phyloP scores from a whole-genome alignment of 1,140 invertebrate genomes.

The Drosophila miranda region DNA sequence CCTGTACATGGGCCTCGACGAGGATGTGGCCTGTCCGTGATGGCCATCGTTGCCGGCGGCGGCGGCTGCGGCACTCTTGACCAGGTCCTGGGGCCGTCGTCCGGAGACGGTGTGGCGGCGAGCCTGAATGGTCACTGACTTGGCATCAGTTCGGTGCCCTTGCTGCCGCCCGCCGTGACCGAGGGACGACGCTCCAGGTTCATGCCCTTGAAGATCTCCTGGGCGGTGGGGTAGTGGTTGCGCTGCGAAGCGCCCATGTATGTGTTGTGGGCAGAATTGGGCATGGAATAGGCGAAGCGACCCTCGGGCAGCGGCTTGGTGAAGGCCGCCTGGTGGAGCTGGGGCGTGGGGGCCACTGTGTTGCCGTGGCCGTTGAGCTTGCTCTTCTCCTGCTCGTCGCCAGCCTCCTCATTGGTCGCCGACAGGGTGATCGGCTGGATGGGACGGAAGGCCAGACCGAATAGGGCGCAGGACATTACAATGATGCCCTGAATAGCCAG shows the following conservation, averaged over 20 bases:
- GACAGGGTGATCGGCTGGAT: slow-evolving; percentile 88
- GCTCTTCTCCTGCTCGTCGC: slow-evolving; percentile 54
- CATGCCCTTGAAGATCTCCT: slow-evolving; percentile 86
- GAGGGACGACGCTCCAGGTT: slow-evolving; percentile 83
- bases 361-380: slow-evolving; percentile 75
- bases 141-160: slow-evolving; percentile 80
- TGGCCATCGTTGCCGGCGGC: slow-evolving; percentile 42
- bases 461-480: slow-evolving; percentile 89
- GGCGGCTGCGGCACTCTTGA: slow-evolving; percentile 62
- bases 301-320: slow-evolving; percentile 81
- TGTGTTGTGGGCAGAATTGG: slow-evolving; percentile 84
- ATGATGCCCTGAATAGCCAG: slow-evolving; percentile 89
- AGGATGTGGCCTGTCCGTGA: slow-evolving; percentile 80
- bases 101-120: slow-evolving; percentile 86
- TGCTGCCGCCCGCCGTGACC: slow-evolving; percentile 47
- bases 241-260: slow-evolving; percentile 89
- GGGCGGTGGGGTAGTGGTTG: slow-evolving; percentile 88
- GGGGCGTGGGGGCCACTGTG: slow-evolving; percentile 66
- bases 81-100: slow-evolving; percentile 82
- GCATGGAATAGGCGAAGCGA: slow-evolving; percentile 81
- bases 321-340: slow-evolving; percentile 68
- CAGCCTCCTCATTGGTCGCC: slow-evolving; percentile 82
- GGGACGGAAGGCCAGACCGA: slow-evolving; percentile 91
- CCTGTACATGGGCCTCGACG: slow-evolving; percentile 89
- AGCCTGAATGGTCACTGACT: slow-evolving; percentile 82